Evolutionary conservation across 2,888 invertebrate species (phyloP), one percentile per base, ranked within the genome.

Genomic region (Mactromeris polynyma): DNA sequence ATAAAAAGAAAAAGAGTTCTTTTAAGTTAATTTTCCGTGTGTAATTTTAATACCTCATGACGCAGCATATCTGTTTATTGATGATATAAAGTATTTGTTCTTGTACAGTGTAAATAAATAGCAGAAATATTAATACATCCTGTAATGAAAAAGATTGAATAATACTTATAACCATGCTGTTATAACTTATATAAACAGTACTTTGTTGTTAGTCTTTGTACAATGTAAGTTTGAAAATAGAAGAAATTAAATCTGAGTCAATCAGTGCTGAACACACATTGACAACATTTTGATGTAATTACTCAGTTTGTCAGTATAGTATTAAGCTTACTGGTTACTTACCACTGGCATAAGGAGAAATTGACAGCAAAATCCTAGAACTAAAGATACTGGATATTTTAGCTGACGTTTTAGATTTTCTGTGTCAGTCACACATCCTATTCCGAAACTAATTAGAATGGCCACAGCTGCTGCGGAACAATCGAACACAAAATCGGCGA

Each of bases 291-390:
- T 11, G 4, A n/a, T 54, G 21, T 54, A n/a, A 19, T 64, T 26
- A 26, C 1, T 9, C 51, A n/a, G 26, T 9, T 64, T 26, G 26
- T 26, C 26, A n/a, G n/a, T 6, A 26, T 64, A 64, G 7, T 26
- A 64, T 9, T 9, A 26, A 64, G 58, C 26, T 73, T 3, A 36
- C 36, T 73, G 51, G 38, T 86, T 89, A 94, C 95, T 95, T 93
- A 96, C 96, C 94, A 95, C 93, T 64, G 96, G 96, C 95, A 96
- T 96, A 40, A 96, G 91, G 79, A 96, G 94, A 92, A 96, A 96
- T 91, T 96, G 96, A 87, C 96, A 96, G 91, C 95, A 94, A 86
- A 96, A 95, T 79, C 95, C 96, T 26, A 96, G 94, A 80, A 96
- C 93, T 40, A 96, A 93, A 0, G 96, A 94, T 64, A 96, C 94